Evolutionary conservation across 2,113 vertebrate genomes (phyloP), one percentile per base, ranked within the genome.

Genomic region (Sitta europaea): DNA sequence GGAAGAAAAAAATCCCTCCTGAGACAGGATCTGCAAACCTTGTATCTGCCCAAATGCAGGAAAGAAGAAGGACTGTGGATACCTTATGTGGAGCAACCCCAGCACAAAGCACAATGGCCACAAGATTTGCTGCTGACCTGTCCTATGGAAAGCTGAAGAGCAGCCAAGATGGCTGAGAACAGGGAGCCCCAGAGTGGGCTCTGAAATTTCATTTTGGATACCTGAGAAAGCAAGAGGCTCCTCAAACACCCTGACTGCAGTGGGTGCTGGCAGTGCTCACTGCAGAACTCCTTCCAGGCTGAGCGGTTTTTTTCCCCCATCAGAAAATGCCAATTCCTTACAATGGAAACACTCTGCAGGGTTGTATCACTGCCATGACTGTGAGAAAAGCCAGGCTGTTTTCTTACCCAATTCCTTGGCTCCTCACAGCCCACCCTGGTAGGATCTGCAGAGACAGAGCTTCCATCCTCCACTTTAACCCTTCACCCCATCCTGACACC

Each of bases 341-440:
- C 90, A 94, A 94, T 86, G 78, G 90, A 78, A 95, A 76, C 15
- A 11, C 78, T 89, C 86, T 68, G 90, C 85, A 72, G 95, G 88
- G 40, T 43, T 95, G 45, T 77, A 31, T 87, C 0, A 1, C 59
- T 36, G 48, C 86, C 0, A 14, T 86, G 91, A 77, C 0, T 50
- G 74, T 90, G 90, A 91, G 72, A 84, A 55, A 74, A 95, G 47
- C 68, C 92, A 95, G 92, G 84, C 77, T 89, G 42, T 31, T 84
- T 91, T 89, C 93, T 92, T 96, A 62, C 90, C 65, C 83, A 80
- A 40, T 17, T 84, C 59, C 63, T 84, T 95, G 93, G 89, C 91
- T 94, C 38, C 76, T 74, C 5, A 3, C 68, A 92, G 72, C 55
- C 51, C 22, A 10, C 29, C 43, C 84, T 92, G 76, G 84, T 92